Evolutionary conservation across 2,113 vertebrate species (phyloP).

Genomic region (human (Homo sapiens)): DNA sequence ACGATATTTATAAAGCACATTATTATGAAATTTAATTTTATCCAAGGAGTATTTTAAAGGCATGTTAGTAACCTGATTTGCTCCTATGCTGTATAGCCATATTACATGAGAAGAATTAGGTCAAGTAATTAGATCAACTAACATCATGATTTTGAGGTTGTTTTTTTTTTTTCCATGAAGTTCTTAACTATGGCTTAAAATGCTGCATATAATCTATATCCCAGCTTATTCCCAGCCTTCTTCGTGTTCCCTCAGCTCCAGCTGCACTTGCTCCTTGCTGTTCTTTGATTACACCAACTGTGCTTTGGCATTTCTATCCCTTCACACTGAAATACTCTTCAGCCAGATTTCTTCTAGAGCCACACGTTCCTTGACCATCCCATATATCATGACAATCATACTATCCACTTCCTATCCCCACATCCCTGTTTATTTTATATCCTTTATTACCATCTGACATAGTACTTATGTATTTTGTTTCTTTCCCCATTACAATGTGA

Average conservation of each 20-base stretch:
- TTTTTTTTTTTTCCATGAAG: neutral
- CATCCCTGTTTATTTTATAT: neutral
- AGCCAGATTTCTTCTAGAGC: neutral
- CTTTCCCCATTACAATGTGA: neutral
- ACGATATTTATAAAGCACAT: neutral
- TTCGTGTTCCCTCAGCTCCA: neutral
- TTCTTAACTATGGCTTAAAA: neutral
- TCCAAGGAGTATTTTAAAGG: neutral
- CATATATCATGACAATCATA: no score
- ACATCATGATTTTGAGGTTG: neutral
- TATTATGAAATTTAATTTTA: neutral
- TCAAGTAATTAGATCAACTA: neutral
- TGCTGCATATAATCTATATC: fast-evolving
- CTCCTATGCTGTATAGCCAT: neutral
- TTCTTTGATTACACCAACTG: neutral
- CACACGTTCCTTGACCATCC: neutral
- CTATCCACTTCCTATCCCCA: neutral
- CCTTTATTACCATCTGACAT: neutral
- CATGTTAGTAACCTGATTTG: neutral
- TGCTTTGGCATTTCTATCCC: neutral
- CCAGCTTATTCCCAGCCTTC: neutral
- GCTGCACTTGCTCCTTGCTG: neutral
- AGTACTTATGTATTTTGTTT: neutral
- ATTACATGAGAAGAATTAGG: neutral
- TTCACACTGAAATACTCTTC: neutral